Evolutionary conservation across 1,140 invertebrate genomes (phyloP).

Genomic region (Bombus balteatus): DNA sequence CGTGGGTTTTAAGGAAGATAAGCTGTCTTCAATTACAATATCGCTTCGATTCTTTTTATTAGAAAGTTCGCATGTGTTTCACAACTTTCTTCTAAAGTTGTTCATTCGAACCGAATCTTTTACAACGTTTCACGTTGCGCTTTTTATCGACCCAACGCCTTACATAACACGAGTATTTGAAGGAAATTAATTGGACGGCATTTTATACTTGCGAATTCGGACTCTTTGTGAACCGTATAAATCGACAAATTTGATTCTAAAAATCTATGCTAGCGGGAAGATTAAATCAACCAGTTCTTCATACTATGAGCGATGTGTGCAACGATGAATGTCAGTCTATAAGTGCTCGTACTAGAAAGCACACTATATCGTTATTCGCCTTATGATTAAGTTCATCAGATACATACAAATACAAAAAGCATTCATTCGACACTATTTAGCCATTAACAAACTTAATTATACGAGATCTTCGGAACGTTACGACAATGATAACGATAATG

Average conservation of each 20-base stretch:
- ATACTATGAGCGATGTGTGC: neutral
- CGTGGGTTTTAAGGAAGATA: slow-evolving; percentile 19
- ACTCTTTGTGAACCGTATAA: slow-evolving; percentile 5
- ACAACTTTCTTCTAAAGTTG: neutral
- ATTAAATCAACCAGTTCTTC: neutral
- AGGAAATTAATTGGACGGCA: slow-evolving; percentile 24
- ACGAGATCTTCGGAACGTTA: slow-evolving; percentile 54
- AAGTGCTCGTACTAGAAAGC: slow-evolving; percentile 24
- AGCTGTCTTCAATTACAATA: slow-evolving; percentile 27
- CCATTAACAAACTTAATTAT: slow-evolving; percentile 49
- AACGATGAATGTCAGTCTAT: slow-evolving; percentile 52
- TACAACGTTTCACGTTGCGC: slow-evolving; percentile 32
- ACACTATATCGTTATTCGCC: slow-evolving; percentile 14
- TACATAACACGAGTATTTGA: neutral
- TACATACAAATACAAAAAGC: slow-evolving; percentile 27
- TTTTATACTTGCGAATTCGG: neutral
- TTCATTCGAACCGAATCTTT: neutral
- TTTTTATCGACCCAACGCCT: neutral
- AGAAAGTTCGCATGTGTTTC: slow-evolving; percentile 3
- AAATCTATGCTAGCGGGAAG: neutral
- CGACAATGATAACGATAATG: neutral
- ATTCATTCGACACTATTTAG: slow-evolving; percentile 28
- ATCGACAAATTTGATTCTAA: neutral
- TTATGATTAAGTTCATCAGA: slow-evolving; percentile 22
- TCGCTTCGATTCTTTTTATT: slow-evolving; percentile 37